Conservation (phyloP, 2,797 vertebrate genomes). For the Delichon dasypus region DNA sequence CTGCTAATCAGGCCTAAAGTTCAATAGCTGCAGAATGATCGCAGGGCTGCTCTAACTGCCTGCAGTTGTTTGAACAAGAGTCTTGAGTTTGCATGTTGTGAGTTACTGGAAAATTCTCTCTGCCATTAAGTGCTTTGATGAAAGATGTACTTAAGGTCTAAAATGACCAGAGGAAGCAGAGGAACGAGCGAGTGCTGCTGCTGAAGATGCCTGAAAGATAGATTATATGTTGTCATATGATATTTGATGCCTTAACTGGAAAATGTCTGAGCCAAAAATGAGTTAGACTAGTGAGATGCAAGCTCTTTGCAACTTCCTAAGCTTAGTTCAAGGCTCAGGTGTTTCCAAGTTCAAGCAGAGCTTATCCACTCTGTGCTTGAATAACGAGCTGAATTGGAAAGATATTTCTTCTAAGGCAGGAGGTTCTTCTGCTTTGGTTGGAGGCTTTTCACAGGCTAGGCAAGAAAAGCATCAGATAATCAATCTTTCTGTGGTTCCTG, state of each 20-base stretch:
- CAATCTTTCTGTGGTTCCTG: neutral
- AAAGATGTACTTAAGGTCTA: slow-evolving; percentile 64
- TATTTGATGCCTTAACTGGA: slow-evolving; percentile 64
- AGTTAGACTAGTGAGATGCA: slow-evolving; percentile 46
- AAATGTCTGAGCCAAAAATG: slow-evolving; percentile 51
- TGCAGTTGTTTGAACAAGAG: slow-evolving; percentile 55
- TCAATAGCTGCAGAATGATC: slow-evolving; percentile 20
- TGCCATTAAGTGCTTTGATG: slow-evolving; percentile 58
- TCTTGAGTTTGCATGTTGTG: slow-evolving; percentile 2
- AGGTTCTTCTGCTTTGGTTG: neutral
- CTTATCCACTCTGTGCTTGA: slow-evolving; percentile 36
- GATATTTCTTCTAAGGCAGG: neutral
- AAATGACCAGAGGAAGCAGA: slow-evolving; percentile 57
- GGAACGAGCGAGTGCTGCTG: neutral
- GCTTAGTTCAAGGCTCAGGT: slow-evolving; percentile 21
- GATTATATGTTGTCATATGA: slow-evolving; percentile 48
- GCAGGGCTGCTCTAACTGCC: slow-evolving; percentile 25
- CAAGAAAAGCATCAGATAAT: neutral
- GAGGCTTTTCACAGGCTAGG: neutral
- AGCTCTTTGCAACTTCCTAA: slow-evolving; percentile 45
- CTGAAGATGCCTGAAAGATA: slow-evolving; percentile 57
- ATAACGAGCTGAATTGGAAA: slow-evolving; percentile 19
- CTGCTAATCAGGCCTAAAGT: slow-evolving; percentile 6
- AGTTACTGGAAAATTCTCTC: slow-evolving; percentile 68
- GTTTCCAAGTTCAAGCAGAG: slow-evolving; percentile 47